Evolutionary conservation across 2,797 vertebrate species (phyloP).

Genomic region (Coracias cyanogaster): DNA sequence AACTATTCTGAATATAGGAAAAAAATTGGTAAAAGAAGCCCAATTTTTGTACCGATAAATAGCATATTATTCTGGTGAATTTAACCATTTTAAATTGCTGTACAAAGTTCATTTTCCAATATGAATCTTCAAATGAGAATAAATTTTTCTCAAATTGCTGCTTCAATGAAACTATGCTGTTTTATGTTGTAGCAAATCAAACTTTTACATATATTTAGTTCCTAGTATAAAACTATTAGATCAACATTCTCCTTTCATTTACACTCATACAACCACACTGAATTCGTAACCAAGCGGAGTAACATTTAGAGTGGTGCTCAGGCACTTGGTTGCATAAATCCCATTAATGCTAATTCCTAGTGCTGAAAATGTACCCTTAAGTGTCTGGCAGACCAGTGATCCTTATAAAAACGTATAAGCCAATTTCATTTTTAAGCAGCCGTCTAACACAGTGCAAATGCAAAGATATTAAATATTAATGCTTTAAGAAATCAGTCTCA

Average conservation of each 20-base stretch:
- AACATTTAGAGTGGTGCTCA: conserved; percentile 15
- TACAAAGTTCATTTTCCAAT: background rate
- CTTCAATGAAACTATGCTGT: background rate
- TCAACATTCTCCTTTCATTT: conserved; percentile 19
- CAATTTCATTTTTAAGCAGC: conserved; percentile 38
- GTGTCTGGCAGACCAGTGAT: background rate
- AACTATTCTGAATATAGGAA: background rate
- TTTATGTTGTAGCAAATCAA: background rate
- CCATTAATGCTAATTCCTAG: conserved; percentile 29
- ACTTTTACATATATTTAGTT: background rate
- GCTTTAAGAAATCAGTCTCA: conserved; percentile 19
- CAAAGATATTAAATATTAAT: conserved; percentile 46
- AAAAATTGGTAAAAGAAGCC: background rate
- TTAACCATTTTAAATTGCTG: background rate
- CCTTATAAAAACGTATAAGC: conserved; percentile 47
- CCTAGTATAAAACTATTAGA: background rate
- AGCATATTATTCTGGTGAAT: background rate
- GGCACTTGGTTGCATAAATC: background rate
- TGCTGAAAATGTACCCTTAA: conserved; percentile 21
- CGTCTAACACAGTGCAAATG: conserved; percentile 10
- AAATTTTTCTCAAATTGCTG: background rate
- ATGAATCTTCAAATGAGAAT: background rate
- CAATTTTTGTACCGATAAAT: background rate
- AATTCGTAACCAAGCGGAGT: conserved; percentile 22
- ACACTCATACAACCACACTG: background rate